Evolutionary conservation across 2,113 vertebrate genomes (phyloP).

Genomic region (Pardalotus punctatus): DNA sequence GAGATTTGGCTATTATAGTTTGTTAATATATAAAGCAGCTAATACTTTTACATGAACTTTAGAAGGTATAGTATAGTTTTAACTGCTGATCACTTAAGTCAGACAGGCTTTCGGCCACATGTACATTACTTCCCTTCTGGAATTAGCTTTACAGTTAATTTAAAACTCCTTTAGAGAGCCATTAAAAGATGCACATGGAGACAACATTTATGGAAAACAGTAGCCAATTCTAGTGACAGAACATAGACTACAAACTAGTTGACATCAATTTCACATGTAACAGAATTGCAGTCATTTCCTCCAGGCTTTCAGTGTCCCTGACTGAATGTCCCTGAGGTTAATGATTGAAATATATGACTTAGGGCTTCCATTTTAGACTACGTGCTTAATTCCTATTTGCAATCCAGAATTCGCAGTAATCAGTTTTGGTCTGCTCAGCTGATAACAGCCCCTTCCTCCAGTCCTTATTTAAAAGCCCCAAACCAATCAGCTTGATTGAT

Average conservation of each 20-base stretch:
- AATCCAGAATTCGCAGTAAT: background rate
- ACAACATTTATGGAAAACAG: conserved; percentile 14
- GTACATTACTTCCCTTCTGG: conserved; percentile 18
- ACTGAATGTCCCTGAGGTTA: background rate
- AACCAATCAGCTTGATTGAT: background rate
- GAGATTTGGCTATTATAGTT: conserved; percentile 41
- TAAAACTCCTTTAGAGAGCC: conserved; percentile 38
- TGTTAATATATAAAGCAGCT: conserved; percentile 45
- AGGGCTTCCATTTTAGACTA: conserved; percentile 36
- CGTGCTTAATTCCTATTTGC: background rate
- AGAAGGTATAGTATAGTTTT: conserved; percentile 40
- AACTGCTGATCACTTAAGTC: conserved; percentile 1
- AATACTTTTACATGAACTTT: conserved; percentile 52
- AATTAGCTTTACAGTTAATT: conserved; percentile 54
- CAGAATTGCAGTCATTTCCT: conserved; percentile 1
- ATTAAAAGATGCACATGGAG: conserved; percentile 26
- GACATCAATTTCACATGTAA: conserved; percentile 1
- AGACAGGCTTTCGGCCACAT: background rate
- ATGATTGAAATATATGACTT: background rate
- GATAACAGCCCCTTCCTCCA: background rate
- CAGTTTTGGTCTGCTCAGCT: background rate
- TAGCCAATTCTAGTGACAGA: conserved; percentile 46
- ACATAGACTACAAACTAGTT: background rate
- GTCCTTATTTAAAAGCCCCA: background rate
- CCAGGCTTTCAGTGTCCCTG: background rate